Base-by-base conservation (phyloP, 2,888 invertebrate species). In the Marronus borbonicus region DNA sequence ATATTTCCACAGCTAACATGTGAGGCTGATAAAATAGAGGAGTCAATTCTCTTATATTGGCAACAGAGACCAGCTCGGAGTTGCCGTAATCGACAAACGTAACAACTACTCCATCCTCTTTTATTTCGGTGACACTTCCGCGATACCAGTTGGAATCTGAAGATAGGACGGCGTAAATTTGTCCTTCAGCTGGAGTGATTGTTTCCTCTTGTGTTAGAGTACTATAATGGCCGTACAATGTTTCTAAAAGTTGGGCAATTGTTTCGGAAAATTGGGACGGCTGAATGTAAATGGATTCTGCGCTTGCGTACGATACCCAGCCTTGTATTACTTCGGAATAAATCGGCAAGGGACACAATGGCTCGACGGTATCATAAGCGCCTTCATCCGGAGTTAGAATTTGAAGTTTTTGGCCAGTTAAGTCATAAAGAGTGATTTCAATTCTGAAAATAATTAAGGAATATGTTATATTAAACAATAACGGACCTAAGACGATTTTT, bases 21-120 rank as follows among this genome's bases (percentile, higher is more conserved):
- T 84, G 84, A 24, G 83, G 82, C 66, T 85, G 83, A 70, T 84
- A 83, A 80, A 87, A 87, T 76, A 85, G 80, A 3, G 76, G 78
- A 36, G 78, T 77, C 62, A 88, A 82, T 68, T 85, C 82, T 80
- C 88, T 49, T n/a, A 83, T 58, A 39, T 80, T 65, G 0, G 58
- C 92, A 0, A 93, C 86, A 0, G 89, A 78, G 0, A 95, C 84
- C 4, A 88, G 87, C 86, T 95, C 94, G 0, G 88, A 86, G 85
- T 94, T 94, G 55, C 95, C 95, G 80, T 94, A 95, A 86, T 95
- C 95, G 0, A 93, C 85, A 84, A 91, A 94, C 2, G 90, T 90
- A 0, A 94, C 90, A 31, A 87, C 89, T 24, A 89, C 90, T 20
- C 88, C 88, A 0, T 87, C 86, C 17, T 91, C 90, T 14, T 89